A percentile compares a stretch with the other conserved stretches of the same genome.
Conservation (phyloP, 2,113 vertebrate genomes). For the Dasypus novemcinctus region DNA sequence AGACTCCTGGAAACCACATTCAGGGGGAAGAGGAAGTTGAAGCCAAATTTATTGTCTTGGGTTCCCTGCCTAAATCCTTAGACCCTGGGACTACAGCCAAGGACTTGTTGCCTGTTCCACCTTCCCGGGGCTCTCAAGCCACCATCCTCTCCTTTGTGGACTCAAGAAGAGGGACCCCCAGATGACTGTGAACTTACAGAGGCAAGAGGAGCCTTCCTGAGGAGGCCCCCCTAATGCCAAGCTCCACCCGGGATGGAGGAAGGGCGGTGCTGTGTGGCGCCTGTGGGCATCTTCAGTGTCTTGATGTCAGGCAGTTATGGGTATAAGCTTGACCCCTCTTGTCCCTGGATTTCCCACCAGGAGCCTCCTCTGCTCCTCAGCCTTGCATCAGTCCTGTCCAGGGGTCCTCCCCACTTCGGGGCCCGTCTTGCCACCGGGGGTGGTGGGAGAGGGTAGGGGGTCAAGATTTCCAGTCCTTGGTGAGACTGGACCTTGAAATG, state of each 20-base stretch:
- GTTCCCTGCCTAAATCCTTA: neutral
- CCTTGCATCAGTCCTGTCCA: neutral
- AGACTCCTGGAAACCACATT: neutral
- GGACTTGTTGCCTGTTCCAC: neutral
- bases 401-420: neutral
- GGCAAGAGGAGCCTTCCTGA: neutral
- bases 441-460: neutral
- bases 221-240: neutral
- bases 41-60: constrained; percentile 59
- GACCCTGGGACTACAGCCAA: neutral
- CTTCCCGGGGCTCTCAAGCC: neutral
- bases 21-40: constrained; percentile 16
- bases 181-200: neutral
- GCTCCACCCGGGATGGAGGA: neutral
- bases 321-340: neutral
- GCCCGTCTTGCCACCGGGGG: neutral
- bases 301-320: neutral
- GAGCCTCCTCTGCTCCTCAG: neutral
- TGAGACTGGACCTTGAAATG: neutral
- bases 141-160: neutral
- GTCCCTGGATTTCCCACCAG: neutral
- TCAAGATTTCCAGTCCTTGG: neutral
- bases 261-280: too few species aligned
- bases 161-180: neutral
- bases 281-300: neutral